Percentiles rank a stretch among this genome's conserved stretches.
These are phyloP conservation scores for Melanaphis sacchari DNA, from an alignment of 1,140 invertebrate genomes.

Conservation along the genomic window DNA sequence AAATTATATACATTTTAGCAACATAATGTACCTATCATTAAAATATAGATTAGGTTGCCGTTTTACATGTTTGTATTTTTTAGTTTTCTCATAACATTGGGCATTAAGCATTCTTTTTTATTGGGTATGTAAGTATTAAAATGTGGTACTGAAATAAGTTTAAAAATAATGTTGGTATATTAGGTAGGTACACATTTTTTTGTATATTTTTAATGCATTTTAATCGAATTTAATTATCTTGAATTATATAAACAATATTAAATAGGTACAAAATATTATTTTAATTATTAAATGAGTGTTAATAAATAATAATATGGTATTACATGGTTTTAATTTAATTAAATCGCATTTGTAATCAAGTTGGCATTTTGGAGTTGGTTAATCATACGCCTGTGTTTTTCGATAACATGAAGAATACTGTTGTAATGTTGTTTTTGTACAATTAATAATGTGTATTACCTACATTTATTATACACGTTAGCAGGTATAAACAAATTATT, in stretches of 20 bases:
- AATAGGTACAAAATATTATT: not conserved
- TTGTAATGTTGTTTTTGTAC: no score
- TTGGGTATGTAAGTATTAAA: not conserved
- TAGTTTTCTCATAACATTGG: not conserved
- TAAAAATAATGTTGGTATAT: not conserved
- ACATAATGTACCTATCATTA: not conserved
- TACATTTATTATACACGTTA: no score
- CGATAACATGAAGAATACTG: no score
- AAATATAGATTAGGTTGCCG: not conserved
- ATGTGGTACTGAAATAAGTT: not conserved
- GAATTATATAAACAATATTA: not conserved
- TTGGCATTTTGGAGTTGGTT: not conserved
- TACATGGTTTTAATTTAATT: not conserved
- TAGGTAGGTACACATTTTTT: not conserved
- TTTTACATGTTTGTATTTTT: not conserved
- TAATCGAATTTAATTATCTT: not conserved
- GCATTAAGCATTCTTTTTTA: no score
- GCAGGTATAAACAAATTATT: no score
- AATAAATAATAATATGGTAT: not conserved
- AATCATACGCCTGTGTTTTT: not conserved
- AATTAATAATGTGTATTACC: no score
- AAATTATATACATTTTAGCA: no score
- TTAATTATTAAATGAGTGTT: not conserved
- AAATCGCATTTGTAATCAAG: not conserved
- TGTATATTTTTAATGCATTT: not conserved